These are phyloP conservation scores for Amyelois transitella DNA, from an alignment of 1,140 invertebrate genomes.

Conservation along the genomic window DNA sequence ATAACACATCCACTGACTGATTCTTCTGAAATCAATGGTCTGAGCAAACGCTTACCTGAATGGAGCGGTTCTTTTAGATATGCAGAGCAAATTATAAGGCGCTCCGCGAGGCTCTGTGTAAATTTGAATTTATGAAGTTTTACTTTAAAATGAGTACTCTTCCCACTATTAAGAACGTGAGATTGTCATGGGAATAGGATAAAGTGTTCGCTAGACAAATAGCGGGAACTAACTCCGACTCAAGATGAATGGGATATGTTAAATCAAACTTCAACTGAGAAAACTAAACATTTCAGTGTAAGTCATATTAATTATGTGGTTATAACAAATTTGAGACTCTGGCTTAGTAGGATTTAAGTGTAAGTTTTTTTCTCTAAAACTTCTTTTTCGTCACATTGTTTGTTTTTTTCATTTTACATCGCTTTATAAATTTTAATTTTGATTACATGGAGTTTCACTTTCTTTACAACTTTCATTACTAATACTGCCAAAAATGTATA, in stretches of 20 bases:
- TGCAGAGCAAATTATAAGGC: constrained; percentile 52
- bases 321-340: no score
- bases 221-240: neutral
- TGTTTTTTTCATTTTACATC: no score
- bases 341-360: no score
- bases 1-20: neutral
- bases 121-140: constrained; percentile 54
- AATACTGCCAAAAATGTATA: no score
- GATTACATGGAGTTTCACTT: no score
- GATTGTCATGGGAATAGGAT: constrained; percentile 5
- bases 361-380: no score
- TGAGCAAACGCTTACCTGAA: constrained; percentile 41
- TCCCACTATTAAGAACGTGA: constrained; percentile 24
- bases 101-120: constrained; percentile 31
- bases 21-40: constrained; percentile 11
- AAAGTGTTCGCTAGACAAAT: neutral
- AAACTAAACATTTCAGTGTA: neutral
- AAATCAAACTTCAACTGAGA: neutral
- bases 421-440: no score
- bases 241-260: neutral
- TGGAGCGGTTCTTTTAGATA: constrained; percentile 37
- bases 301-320: neutral
- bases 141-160: constrained; percentile 37
- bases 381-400: no score
- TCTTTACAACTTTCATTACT: no score